phyloP scores from a whole-genome alignment of 2,113 vertebrate genomes.

The Ginglymostoma cirratum region DNA sequence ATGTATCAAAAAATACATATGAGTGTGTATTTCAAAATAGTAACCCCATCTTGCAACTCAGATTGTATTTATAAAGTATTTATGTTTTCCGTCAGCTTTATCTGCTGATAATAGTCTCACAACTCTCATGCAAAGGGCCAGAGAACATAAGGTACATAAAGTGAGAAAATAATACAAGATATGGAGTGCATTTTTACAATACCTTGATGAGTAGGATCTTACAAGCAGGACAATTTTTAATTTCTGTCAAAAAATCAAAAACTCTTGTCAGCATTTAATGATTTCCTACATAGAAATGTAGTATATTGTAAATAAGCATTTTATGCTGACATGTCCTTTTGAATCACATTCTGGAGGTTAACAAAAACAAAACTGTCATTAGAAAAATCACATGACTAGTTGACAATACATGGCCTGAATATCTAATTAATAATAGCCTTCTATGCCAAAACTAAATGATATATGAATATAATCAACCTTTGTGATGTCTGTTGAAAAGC shows the following conservation, averaged over 20 bases:
- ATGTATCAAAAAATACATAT: background rate
- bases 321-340: constrained; percentile 51
- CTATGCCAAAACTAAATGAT: constrained; percentile 79
- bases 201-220: background rate
- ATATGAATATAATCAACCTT: constrained; percentile 83
- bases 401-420: constrained; percentile 64
- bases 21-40: background rate
- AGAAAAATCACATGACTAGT: constrained; percentile 66
- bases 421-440: constrained; percentile 81
- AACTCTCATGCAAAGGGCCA: background rate
- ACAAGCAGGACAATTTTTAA: background rate
- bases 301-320: background rate
- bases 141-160: background rate
- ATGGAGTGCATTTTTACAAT: background rate
- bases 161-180: background rate
- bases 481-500: constrained; percentile 79
- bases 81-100: background rate
- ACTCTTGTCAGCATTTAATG: background rate
- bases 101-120: background rate
- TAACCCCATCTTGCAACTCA: background rate
- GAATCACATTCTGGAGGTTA: constrained; percentile 70
- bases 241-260: constrained; percentile 9
- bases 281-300: background rate
- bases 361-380: constrained; percentile 62
- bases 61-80: background rate